Base-by-base conservation (phyloP, 2,113 vertebrate species). In the Terrapene triunguis region DNA sequence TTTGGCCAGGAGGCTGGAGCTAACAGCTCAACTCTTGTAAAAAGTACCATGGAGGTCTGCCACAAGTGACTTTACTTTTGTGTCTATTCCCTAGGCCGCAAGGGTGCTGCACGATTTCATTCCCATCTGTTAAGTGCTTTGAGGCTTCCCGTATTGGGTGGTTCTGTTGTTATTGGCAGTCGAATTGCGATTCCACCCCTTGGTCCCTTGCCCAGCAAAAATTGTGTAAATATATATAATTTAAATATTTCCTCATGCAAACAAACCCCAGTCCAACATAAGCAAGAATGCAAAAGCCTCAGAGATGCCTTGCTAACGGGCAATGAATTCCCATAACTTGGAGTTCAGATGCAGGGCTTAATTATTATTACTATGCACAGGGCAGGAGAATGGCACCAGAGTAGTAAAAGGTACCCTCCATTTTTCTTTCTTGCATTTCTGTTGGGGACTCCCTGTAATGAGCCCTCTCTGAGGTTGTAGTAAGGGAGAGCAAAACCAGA, bases 111-210 rank as follows among this genome's bases (percentile, higher is more conserved):
- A 1, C 11, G 29, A n/a, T 4, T 50, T 50, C 3, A 50, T 19
- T 51, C 35, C 42, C 42, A n/a, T 35, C 10, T n/a, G 32, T 24
- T 44, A 13, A 21, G 44, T 19, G 13, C 21, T 62, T 44, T 50
- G 72, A 48, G 81, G 35, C 22, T 35, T 90, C 22, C 47, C 80
- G 91, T 0, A 2, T 65, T 32, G 21, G 59, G 47, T 17, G 42
- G n/a, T 16, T 17, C 35, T 54, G 42, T 55, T 85, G n/a, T 42
- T 80, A 22, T 80, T 13, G 14, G 48, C 94, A 87, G 95, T 87
- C 1, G 0, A 42, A 48, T 51, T 81, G 81, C 87, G 2, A 1
- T 50, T 65, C 74, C 51, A 91, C 17, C 85, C 81, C 4, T 89
- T 92, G 90, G 87, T 89, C 81, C 80, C 0, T 0, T 69, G 87